These are phyloP conservation scores for Hylaeus anthracinus DNA, from an alignment of 1,140 invertebrate species.

Conservation along the genomic window DNA sequence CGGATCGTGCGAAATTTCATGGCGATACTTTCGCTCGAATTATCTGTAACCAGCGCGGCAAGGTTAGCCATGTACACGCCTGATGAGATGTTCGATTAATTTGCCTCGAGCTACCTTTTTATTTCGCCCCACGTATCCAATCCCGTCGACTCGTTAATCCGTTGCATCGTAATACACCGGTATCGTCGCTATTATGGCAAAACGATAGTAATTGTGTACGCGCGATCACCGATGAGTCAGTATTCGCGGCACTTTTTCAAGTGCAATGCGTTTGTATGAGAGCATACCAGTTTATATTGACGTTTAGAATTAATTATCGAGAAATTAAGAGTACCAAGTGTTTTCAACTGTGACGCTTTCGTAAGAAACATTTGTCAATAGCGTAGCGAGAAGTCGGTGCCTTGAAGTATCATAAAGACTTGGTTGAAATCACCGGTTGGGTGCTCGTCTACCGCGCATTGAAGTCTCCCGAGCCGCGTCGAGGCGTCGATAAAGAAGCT, in stretches of 20 bases:
- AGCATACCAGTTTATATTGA: neutral
- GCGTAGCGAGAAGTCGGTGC: conserved; percentile 10
- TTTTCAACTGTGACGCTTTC: no score
- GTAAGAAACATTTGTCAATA: neutral
- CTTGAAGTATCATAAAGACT: conserved; percentile 33
- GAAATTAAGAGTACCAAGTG: no score
- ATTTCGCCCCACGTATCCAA: neutral
- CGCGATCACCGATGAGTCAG: conserved; percentile 37
- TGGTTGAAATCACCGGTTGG: conserved; percentile 54
- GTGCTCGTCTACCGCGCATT: conserved; percentile 42
- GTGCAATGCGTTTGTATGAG: neutral
- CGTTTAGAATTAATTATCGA: neutral
- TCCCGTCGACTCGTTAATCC: conserved; percentile 16
- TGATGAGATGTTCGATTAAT: conserved; percentile 40
- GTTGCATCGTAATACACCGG: conserved; percentile 16
- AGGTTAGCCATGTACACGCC: conserved; percentile 21
- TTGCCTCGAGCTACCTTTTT: conserved; percentile 12
- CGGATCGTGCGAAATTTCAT: conserved; percentile 9
- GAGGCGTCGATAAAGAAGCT: no score
- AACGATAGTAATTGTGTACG: conserved; percentile 19
- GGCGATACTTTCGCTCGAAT: conserved; percentile 34
- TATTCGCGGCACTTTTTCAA: neutral
- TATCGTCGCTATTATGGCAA: conserved; percentile 4
- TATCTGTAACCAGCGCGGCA: conserved; percentile 30
- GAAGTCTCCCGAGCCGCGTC: conserved; percentile 22